Percentiles rank a stretch among this genome's conserved stretches.
These are phyloP conservation scores for Halictus rubicundus DNA, from an alignment of 1,140 invertebrate species.

Conservation along the genomic window DNA sequence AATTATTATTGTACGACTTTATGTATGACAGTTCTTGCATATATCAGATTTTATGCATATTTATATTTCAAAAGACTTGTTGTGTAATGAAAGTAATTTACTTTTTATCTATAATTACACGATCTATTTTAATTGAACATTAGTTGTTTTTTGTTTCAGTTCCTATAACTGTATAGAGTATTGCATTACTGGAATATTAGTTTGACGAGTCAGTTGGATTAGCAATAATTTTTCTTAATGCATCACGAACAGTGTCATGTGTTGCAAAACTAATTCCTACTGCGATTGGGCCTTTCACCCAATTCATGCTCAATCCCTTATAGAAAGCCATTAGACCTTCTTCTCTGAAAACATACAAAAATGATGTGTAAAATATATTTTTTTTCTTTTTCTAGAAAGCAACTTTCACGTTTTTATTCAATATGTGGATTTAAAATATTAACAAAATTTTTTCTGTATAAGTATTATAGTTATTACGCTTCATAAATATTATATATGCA, in stretches of 20 bases:
- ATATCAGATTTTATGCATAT: constrained; percentile 26
- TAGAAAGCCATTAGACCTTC: constrained; percentile 97
- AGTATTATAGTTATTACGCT: background rate
- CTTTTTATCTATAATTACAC: constrained; percentile 19
- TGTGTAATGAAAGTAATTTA: constrained; percentile 27
- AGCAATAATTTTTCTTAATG: constrained; percentile 76
- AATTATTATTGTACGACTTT: constrained; percentile 14
- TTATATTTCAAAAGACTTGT: constrained; percentile 9
- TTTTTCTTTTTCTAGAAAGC: background rate
- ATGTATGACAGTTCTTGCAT: constrained; percentile 19
- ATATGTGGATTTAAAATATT: background rate
- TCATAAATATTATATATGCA: background rate
- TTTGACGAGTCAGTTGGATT: background rate
- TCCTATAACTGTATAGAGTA: background rate
- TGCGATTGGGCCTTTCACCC: constrained; percentile 99
- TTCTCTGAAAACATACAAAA: constrained; percentile 80
- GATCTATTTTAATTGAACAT: constrained; percentile 28
- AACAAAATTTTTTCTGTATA: background rate
- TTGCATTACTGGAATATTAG: background rate
- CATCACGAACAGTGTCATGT: constrained; percentile 91
- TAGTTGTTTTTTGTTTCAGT: background rate
- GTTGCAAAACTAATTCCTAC: constrained; percentile 99
- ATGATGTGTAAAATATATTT: background rate
- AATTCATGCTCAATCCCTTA: constrained; percentile 99
- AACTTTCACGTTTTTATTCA: background rate